Percentiles rank a stretch among this genome's conserved stretches.
phyloP scores from a whole-genome alignment of 2,113 vertebrate genomes.

The Cryptoleucopteryx plumbea region DNA sequence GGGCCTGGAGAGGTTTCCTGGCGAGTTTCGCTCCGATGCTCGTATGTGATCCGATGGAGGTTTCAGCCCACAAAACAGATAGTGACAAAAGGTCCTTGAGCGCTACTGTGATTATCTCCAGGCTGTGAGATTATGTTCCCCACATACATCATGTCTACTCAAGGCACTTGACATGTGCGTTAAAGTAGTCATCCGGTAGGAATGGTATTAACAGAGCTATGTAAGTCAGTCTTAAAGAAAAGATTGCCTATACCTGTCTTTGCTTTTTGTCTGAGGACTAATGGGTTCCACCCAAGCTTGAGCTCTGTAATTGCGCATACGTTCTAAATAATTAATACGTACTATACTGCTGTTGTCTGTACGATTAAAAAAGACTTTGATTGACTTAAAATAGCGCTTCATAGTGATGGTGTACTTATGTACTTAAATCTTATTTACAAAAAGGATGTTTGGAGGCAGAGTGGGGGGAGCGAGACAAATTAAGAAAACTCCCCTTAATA shows the following conservation, averaged over 20 bases:
- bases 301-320: neutral
- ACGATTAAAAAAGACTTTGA: neutral
- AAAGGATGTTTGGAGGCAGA: neutral
- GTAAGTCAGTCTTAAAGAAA: neutral
- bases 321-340: neutral
- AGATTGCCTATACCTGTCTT: neutral
- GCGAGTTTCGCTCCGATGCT: neutral
- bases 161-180: neutral
- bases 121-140: neutral
- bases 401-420: neutral
- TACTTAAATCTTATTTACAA: neutral
- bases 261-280: neutral
- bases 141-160: neutral
- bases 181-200: neutral
- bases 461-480: neutral
- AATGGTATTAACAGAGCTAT: neutral
- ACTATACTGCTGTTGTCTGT: neutral
- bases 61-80: neutral
- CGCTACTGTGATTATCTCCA: neutral
- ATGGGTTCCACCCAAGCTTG: neutral
- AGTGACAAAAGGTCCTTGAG: neutral
- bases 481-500: neutral
- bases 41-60: rapidly evolving
- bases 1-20: neutral
- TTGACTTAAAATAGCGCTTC: neutral